Conservation (phyloP, 2,113 vertebrate species). For the Podocnemis expansa region DNA sequence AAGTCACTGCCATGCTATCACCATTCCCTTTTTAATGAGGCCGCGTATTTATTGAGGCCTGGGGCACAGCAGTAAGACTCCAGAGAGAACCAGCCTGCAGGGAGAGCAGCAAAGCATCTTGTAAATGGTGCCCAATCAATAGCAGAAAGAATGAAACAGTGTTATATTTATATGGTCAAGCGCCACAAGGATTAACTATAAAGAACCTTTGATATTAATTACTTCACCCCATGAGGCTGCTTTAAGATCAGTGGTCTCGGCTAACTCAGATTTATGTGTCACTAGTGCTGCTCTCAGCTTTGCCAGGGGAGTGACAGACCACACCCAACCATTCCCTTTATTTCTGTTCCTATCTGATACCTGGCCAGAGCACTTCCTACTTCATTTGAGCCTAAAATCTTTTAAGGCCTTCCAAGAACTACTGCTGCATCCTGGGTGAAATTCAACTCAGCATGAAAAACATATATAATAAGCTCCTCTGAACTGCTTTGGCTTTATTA, state of each 20-base stretch:
- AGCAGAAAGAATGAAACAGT: not conserved
- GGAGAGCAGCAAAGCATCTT: conserved; percentile 19
- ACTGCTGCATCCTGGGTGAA: not conserved
- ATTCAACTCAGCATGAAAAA: not conserved
- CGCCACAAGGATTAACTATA: not conserved
- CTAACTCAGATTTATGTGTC: not conserved
- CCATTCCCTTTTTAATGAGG: conserved; percentile 71
- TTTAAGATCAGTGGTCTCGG: not conserved
- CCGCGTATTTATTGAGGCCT: conserved; percentile 66
- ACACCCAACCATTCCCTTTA: not conserved
- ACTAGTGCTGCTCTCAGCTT: fast-evolving
- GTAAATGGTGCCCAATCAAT: not conserved
- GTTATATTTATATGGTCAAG: not conserved
- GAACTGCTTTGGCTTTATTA: not conserved
- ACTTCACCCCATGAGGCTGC: fast-evolving
- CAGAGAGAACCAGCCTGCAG: conserved; percentile 25
- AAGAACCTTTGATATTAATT: not conserved
- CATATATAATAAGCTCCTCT: not conserved
- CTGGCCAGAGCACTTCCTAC: not conserved
- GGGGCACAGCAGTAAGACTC: conserved; percentile 50
- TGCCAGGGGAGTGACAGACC: not conserved
- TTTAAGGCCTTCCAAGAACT: not conserved
- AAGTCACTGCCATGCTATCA: conserved; percentile 56
- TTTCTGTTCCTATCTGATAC: not conserved
- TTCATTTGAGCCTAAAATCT: not conserved